Percentiles rank a stretch among this genome's conserved stretches.
Evolutionary conservation across 2,888 invertebrate species (phyloP).

Genomic region (Spodoptera exigua): DNA sequence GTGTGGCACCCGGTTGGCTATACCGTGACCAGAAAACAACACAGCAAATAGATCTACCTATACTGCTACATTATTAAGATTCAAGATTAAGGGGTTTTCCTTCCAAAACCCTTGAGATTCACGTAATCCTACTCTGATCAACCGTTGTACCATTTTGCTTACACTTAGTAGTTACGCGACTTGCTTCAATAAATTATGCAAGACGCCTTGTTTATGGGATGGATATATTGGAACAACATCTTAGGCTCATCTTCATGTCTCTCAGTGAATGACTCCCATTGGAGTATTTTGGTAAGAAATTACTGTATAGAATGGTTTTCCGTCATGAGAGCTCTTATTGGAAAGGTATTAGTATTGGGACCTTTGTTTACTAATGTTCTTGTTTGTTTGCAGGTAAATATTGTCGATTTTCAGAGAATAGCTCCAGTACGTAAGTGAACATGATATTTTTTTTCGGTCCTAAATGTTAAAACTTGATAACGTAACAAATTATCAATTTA

Average conservation of each 20-base stretch:
- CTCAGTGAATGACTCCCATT: constrained; percentile 10
- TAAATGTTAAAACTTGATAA: no score
- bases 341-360: no score
- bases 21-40: no score
- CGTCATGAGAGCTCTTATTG: constrained; percentile 2
- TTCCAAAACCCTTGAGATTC: constrained; percentile 58
- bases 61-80: constrained; percentile 16
- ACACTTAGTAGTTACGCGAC: constrained; percentile 64
- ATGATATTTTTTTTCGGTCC: no score
- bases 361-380: no score
- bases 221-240: not conserved
- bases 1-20: no score
- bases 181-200: constrained; percentile 23
- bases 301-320: constrained; percentile 16
- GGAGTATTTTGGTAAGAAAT: constrained; percentile 22
- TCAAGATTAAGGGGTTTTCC: constrained; percentile 35
- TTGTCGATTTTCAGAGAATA: no score
- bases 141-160: constrained; percentile 56
- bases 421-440: no score
- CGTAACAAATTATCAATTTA: no score
- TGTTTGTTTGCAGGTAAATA: no score
- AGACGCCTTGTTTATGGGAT: constrained; percentile 10
- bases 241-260: constrained; percentile 23
- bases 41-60: no score
- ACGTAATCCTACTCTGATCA: constrained; percentile 66